Evolutionary conservation across 2,888 invertebrate species (phyloP).

Genomic region (Melanostoma scalare): DNA sequence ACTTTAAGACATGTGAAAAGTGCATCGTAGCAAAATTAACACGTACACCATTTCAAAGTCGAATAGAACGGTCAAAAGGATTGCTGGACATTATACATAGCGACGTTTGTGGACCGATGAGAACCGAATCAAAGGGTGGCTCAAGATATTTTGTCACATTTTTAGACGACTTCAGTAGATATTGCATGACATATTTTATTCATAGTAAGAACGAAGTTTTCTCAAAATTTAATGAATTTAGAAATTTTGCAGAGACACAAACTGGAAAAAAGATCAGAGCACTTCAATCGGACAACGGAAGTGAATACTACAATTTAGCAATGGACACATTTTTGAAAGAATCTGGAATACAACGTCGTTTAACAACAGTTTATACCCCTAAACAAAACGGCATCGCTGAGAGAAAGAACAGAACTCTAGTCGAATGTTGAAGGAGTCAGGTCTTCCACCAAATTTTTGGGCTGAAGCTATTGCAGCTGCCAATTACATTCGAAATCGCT

Average conservation of each 20-base stretch:
- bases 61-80: conserved; percentile 6
- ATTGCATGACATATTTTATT: conserved; percentile 25
- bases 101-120: conserved; percentile 26
- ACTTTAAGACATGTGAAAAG: too few relatives aligned
- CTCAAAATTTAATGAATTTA: conserved; percentile 35
- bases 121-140: conserved; percentile 15
- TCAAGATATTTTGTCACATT: conserved; percentile 27
- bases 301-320: conserved; percentile 63
- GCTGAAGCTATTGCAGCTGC: conserved; percentile 76
- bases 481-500: conserved; percentile 73
- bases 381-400: conserved; percentile 74
- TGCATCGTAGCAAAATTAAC: conserved; percentile 35
- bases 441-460: conserved; percentile 74
- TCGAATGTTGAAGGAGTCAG: conserved; percentile 73
- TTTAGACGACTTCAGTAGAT: conserved; percentile 20
- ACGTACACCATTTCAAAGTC: conserved; percentile 18
- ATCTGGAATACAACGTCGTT: conserved; percentile 67
- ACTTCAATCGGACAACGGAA: conserved; percentile 59
- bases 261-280: conserved; percentile 31
- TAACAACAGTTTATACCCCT: conserved; percentile 66
- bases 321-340: too few relatives aligned
- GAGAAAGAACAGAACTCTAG: conserved; percentile 70
- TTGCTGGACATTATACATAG: conserved; percentile 20
- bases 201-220: conserved; percentile 21
- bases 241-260: conserved; percentile 19